Conservation (phyloP, 2,797 vertebrate species). For the Pipistrellus nathusii region DNA sequence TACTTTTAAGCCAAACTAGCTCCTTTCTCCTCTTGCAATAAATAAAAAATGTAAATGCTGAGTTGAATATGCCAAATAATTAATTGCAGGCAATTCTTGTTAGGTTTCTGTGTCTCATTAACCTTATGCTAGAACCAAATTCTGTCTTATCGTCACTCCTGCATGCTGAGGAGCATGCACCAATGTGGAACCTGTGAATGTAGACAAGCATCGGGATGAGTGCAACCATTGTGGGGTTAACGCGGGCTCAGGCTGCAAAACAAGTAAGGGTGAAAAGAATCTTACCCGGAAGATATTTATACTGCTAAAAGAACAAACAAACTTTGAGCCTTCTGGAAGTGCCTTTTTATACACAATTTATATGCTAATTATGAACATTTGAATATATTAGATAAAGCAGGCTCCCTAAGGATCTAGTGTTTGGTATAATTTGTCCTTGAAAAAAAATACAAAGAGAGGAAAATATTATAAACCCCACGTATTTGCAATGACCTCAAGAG, state of each 20-base stretch:
- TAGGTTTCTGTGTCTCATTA: neutral
- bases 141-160: neutral
- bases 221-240: neutral
- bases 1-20: neutral
- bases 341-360: slow-evolving; percentile 45
- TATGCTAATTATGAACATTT: slow-evolving; percentile 67
- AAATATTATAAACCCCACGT: neutral
- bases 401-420: neutral
- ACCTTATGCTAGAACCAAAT: slow-evolving; percentile 37
- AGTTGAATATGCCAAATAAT: slow-evolving; percentile 1
- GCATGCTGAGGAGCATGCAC: neutral
- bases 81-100: neutral
- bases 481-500: neutral
- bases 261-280: neutral
- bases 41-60: slow-evolving; percentile 51
- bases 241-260: neutral
- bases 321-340: neutral
- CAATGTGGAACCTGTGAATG: neutral
- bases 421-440: slow-evolving; percentile 43
- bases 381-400: slow-evolving; percentile 63
- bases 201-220: neutral
- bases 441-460: neutral
- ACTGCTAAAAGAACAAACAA: neutral
- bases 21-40: neutral
- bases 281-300: neutral